A percentile compares a stretch with the other conserved stretches of the same genome.
These are phyloP conservation scores for Sebastes ruberrimus DNA, from an alignment of 2,797 vertebrate species.

Conservation along the genomic window DNA sequence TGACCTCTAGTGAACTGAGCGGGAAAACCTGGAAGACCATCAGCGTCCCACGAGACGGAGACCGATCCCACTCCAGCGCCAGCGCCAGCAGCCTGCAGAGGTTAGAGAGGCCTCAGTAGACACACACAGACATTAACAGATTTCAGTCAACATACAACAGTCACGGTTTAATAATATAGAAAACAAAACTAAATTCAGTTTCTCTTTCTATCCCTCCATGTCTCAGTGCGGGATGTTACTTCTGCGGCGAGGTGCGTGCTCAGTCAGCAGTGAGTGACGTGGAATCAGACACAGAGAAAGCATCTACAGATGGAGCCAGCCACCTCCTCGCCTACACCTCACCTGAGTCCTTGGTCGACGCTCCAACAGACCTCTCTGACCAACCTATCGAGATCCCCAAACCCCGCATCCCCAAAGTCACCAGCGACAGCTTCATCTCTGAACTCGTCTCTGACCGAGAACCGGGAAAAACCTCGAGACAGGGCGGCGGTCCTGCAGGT, in stretches of 20 bases:
- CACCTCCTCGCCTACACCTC: neutral
- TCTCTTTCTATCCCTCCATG: constrained; percentile 2
- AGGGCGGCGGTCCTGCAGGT: neutral
- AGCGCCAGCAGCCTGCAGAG: constrained; percentile 90
- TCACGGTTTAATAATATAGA: neutral
- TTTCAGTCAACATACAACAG: neutral
- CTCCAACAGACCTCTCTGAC: constrained; percentile 15
- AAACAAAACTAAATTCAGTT: neutral
- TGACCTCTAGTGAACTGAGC: constrained; percentile 93
- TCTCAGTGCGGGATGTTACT: constrained; percentile 94
- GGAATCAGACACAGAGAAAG: constrained; percentile 83
- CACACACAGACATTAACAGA: neutral
- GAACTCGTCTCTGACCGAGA: constrained; percentile 84
- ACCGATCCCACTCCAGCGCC: constrained; percentile 90
- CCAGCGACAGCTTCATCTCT: constrained; percentile 87
- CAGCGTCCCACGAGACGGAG: constrained; percentile 83
- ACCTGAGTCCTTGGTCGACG: constrained; percentile 16
- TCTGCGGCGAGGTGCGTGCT: constrained; percentile 89
- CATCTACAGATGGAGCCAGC: constrained; percentile 40
- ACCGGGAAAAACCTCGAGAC: constrained; percentile 39
- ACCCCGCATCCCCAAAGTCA: constrained; percentile 82
- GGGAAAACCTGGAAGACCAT: constrained; percentile 95
- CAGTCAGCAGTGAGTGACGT: constrained; percentile 82
- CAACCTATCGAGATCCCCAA: constrained; percentile 38
- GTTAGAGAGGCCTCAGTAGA: constrained; percentile 72